These are phyloP conservation scores for Nannobrachium achirus DNA, from an alignment of 2,113 vertebrate genomes.

Conservation along the genomic window DNA sequence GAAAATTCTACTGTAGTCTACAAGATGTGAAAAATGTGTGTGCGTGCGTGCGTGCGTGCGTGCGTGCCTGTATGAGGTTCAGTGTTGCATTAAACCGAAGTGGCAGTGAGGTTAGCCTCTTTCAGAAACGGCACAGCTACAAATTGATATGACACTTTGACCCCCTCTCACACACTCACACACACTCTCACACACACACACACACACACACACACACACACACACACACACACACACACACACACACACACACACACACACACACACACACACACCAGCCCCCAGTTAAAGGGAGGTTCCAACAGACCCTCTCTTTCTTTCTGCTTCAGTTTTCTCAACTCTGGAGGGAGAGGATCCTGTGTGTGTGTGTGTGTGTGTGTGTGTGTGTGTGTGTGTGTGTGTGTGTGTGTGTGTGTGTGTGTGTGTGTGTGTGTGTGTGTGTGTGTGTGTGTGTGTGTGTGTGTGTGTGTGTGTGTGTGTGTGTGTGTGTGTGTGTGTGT, in stretches of 20 bases:
- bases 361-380: slow-evolving; percentile 6
- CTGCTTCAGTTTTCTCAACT: slow-evolving; percentile 73
- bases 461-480: slow-evolving; percentile 53
- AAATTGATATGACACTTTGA: slow-evolving; percentile 79
- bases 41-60: slow-evolving; percentile 8
- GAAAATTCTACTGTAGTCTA: too few relatives aligned
- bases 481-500: slow-evolving; percentile 37
- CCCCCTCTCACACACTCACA: slow-evolving; percentile 41
- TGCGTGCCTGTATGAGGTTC: slow-evolving; percentile 58
- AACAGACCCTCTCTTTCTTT: slow-evolving; percentile 64
- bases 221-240: not conserved
- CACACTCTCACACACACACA: slow-evolving; percentile 21
- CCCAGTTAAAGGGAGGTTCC: slow-evolving; percentile 61
- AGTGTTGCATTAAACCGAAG: slow-evolving; percentile 66
- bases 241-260: not conserved
- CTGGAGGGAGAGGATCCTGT: slow-evolving; percentile 33
- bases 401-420: slow-evolving; percentile 34
- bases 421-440: slow-evolving; percentile 44
- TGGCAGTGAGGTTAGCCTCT: slow-evolving; percentile 80
- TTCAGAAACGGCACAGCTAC: slow-evolving; percentile 72
- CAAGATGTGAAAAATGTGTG: not conserved
- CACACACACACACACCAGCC: slow-evolving; percentile 47
- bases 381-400: slow-evolving; percentile 41
- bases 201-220: slow-evolving; percentile 6
- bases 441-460: slow-evolving; percentile 53